phyloP scores from a whole-genome alignment of 2,888 invertebrate genomes.

The Leptarthrus brevirostris region DNA sequence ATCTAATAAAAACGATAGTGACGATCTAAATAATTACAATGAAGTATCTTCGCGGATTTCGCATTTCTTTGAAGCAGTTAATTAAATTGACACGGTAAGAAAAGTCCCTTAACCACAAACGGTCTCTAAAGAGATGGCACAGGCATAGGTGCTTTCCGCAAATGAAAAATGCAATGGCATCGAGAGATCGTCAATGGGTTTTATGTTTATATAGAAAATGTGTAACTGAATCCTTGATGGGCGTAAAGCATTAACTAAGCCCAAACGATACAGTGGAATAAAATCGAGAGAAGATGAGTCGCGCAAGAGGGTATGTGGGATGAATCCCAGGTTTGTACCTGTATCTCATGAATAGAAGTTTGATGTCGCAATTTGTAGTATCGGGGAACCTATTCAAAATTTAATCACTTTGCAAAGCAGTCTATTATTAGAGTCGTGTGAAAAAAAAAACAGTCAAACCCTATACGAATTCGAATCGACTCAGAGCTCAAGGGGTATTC shows the following conservation, averaged over 20 bases:
- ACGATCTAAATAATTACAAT: no score
- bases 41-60: no score
- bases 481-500: no score
- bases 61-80: no score
- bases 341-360: slow-evolving; percentile 3
- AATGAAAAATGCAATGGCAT: background rate
- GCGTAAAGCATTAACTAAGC: background rate
- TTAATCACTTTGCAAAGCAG: slow-evolving; percentile 13
- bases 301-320: background rate
- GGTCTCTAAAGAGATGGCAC: no score
- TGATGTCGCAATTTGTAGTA: slow-evolving; percentile 29
- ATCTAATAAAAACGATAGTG: no score
- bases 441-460: no score
- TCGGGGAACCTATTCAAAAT: slow-evolving; percentile 10
- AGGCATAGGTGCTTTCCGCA: background rate
- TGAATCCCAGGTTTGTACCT: background rate
- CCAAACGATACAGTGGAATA: background rate
- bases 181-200: background rate
- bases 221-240: slow-evolving; percentile 3
- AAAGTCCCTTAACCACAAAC: no score
- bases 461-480: no score
- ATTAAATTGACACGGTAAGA: no score
- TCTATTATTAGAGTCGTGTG: slow-evolving; percentile 16
- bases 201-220: background rate
- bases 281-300: background rate